Conservation (phyloP, 2,113 vertebrate species). For the Prinia subflava region DNA sequence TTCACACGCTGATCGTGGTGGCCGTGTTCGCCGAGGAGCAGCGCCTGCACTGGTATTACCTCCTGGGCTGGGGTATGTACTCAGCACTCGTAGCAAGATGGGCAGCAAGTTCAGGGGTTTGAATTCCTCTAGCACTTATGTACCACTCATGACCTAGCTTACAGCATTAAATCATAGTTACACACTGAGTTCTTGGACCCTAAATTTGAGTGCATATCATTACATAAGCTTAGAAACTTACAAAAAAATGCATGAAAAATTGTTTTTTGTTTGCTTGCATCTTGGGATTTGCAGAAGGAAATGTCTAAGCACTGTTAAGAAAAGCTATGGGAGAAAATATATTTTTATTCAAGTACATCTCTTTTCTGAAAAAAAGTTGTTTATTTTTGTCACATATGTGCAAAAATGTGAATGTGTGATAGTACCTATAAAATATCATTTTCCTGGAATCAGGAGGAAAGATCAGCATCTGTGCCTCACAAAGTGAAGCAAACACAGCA, state of each 20-base stretch:
- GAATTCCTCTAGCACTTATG: not conserved
- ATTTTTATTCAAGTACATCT: not conserved
- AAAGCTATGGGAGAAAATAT: not conserved
- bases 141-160: not conserved
- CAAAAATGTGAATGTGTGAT: not conserved
- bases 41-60: conserved; percentile 92
- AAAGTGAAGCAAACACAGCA: not conserved
- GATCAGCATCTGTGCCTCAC: not conserved
- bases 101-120: not conserved
- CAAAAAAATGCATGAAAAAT: not conserved
- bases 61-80: conserved; percentile 96
- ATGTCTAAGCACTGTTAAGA: not conserved
- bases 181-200: not conserved
- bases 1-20: conserved; percentile 94
- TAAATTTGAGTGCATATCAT: not conserved
- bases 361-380: not conserved
- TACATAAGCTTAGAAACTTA: not conserved
- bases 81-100: not conserved
- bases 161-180: not conserved
- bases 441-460: not conserved
- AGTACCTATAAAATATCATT: not conserved
- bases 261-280: not conserved
- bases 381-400: not conserved
- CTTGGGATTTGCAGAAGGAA: not conserved
- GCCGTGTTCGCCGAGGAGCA: conserved; percentile 91